Evolutionary conservation across 1,140 invertebrate species (phyloP).

Genomic region (Fopius arisanus): DNA sequence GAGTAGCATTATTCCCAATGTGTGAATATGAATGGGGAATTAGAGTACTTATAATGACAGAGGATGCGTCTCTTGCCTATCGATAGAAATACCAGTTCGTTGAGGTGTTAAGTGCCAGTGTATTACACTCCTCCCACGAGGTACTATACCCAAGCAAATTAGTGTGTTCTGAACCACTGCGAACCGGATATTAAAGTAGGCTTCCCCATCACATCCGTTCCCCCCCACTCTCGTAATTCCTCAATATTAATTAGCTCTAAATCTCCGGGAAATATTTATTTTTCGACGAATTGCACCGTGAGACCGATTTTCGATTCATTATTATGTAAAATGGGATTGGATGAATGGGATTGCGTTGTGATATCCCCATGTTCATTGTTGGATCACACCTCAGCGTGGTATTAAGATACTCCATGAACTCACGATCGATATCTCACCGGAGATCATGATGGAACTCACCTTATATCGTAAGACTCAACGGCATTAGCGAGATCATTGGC

Average conservation of each 20-base stretch:
- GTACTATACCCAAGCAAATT: not conserved
- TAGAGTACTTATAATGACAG: not conserved
- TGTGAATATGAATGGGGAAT: not conserved
- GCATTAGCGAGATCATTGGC: constrained; percentile 74
- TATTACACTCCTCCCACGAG: not conserved
- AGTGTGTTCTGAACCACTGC: not conserved
- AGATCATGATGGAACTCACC: constrained; percentile 56
- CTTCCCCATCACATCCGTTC: not conserved
- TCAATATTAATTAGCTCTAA: no score
- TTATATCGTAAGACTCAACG: constrained; percentile 75
- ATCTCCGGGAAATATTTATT: no score
- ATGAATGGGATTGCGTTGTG: no score
- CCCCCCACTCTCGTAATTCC: no score
- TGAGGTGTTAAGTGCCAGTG: not conserved
- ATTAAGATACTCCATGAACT: no score
- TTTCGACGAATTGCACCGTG: no score
- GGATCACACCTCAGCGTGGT: no score
- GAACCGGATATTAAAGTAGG: constrained; percentile 26
- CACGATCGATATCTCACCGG: not conserved
- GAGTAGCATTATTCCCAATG: constrained; percentile 15
- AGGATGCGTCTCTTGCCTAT: not conserved
- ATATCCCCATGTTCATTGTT: no score
- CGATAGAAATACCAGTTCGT: not conserved
- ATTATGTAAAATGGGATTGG: no score
- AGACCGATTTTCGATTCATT: no score